Percentiles rank a stretch among this genome's conserved stretches.
Conservation (phyloP, 2,797 vertebrate genomes). For the Pangasius krempfi region DNA sequence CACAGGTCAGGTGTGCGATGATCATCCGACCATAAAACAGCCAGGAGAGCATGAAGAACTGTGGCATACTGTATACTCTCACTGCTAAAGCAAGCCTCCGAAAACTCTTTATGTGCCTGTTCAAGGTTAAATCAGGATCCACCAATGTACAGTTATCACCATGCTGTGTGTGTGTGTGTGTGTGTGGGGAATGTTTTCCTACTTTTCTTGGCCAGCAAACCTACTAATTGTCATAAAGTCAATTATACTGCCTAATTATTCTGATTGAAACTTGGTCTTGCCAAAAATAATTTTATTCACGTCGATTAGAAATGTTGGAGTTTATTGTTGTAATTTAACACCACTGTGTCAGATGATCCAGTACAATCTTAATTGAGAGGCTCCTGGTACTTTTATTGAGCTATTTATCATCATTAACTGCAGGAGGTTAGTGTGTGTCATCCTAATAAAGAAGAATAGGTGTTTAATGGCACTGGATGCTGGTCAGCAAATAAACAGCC, state of each 20-base stretch:
- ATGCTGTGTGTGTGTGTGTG: not conserved
- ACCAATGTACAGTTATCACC: not conserved
- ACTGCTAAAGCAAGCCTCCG: not conserved
- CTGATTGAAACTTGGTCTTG: slow-evolving; percentile 22
- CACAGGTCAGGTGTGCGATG: too few relatives aligned
- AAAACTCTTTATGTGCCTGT: not conserved
- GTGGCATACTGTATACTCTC: not conserved
- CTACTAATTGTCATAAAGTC: not conserved
- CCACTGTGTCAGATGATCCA: slow-evolving; percentile 57
- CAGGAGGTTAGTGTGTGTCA: slow-evolving; percentile 58
- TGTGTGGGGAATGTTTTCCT: not conserved
- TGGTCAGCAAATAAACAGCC: slow-evolving; percentile 73
- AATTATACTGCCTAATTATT: slow-evolving; percentile 6
- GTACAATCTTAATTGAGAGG: slow-evolving; percentile 59
- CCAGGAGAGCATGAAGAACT: not conserved
- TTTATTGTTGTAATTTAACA: slow-evolving; percentile 51
- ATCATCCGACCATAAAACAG: not conserved
- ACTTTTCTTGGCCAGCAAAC: not conserved
- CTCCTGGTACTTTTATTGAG: slow-evolving; percentile 61
- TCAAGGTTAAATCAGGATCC: not conserved
- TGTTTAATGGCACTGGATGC: slow-evolving; percentile 66
- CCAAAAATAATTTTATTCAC: slow-evolving; percentile 20
- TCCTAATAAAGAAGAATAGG: slow-evolving; percentile 72
- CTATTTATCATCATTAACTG: slow-evolving; percentile 72
- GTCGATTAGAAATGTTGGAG: slow-evolving; percentile 17